A percentile compares a stretch with the other conserved stretches of the same genome.
phyloP scores from a whole-genome alignment of 2,888 invertebrate species.

The Chromoteleia sp. region DNA sequence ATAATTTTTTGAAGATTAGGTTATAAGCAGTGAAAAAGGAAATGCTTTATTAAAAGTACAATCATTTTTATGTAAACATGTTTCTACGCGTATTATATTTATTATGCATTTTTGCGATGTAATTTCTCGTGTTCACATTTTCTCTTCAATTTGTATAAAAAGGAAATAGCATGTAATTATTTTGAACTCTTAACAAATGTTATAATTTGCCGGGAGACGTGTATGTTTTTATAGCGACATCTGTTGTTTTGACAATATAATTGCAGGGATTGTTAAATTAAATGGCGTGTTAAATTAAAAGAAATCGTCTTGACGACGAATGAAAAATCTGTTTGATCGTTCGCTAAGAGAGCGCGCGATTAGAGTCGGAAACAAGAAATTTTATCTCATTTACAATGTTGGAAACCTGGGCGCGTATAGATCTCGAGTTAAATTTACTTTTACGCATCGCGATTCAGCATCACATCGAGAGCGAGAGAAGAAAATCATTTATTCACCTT shows the following conservation, averaged over 20 bases:
- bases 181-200: conserved; percentile 20
- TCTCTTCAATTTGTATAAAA: neutral
- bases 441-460: conserved; percentile 16
- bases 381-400: conserved; percentile 47
- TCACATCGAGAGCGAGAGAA: conserved; percentile 20
- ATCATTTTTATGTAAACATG: no score
- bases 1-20: no score
- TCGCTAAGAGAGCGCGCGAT: conserved; percentile 43
- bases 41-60: no score
- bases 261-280: conserved; percentile 34
- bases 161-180: conserved; percentile 7
- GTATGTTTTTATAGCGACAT: conserved; percentile 25
- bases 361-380: conserved; percentile 28
- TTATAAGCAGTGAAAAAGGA: no score
- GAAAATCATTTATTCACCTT: conserved; percentile 35
- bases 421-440: conserved; percentile 37
- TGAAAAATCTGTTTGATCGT: conserved; percentile 46
- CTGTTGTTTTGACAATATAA: conserved; percentile 48
- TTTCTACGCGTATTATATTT: no score
- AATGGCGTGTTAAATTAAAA: conserved; percentile 51
- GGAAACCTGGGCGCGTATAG: conserved; percentile 15
- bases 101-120: no score
- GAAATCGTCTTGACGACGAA: conserved; percentile 36
- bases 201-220: conserved; percentile 15
- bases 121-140: neutral